phyloP scores from a whole-genome alignment of 2,113 vertebrate genomes.

The Brachypteracias leptosomus region DNA sequence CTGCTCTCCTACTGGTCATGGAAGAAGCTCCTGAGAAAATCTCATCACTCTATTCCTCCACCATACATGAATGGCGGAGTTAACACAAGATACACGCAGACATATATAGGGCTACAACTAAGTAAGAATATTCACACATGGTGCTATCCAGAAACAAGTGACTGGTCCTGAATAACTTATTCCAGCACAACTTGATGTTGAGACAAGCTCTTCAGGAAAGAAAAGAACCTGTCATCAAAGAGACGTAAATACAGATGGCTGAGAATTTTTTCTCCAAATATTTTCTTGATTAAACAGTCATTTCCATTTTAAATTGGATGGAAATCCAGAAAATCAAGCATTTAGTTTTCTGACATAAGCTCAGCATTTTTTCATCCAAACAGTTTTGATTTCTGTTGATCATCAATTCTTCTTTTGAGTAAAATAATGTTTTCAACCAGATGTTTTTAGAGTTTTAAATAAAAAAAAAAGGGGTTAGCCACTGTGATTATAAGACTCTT shows the following conservation, averaged over 20 bases:
- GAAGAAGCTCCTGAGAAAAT: not conserved
- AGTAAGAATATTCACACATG: not conserved
- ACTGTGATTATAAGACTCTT: not conserved
- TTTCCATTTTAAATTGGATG: slow-evolving; percentile 40
- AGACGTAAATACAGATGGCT: not conserved
- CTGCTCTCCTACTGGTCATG: not conserved
- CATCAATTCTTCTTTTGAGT: not conserved
- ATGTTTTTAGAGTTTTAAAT: not conserved
- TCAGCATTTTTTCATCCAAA: not conserved
- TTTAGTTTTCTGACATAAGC: not conserved
- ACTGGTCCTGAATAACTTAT: not conserved
- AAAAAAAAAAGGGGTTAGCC: not conserved
- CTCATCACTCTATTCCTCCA: not conserved
- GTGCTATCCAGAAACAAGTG: not conserved
- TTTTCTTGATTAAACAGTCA: slow-evolving; percentile 25
- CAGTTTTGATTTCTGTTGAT: not conserved
- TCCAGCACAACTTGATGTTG: not conserved
- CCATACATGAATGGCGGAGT: not conserved
- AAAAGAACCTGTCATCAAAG: not conserved
- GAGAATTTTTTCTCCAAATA: not conserved
- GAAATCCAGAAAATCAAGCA: not conserved
- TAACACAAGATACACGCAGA: not conserved
- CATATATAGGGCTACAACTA: not conserved
- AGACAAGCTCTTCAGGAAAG: not conserved
- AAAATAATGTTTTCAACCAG: not conserved